Conservation (phyloP, 2,113 vertebrate species). For the Pelmatolapia mariae region DNA sequence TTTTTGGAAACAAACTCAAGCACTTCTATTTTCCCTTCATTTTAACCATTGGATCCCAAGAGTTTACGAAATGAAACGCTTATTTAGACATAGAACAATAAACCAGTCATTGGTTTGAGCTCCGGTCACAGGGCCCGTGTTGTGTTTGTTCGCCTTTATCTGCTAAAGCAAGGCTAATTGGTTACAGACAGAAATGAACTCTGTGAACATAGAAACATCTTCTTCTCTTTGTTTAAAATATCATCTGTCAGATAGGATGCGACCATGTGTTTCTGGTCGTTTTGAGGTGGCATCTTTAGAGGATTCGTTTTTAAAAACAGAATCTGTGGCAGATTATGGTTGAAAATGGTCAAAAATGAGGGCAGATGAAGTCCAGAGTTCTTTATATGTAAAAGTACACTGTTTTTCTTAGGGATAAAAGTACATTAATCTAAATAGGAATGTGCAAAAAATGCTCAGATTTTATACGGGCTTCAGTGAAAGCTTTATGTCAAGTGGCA, state of each 20-base stretch:
- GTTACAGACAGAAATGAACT: constrained; percentile 34
- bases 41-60: not conserved
- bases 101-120: constrained; percentile 20
- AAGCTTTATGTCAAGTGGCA: not conserved
- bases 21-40: constrained; percentile 6
- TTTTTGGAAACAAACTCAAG: constrained; percentile 24
- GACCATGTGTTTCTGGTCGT: not conserved
- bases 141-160: constrained; percentile 34
- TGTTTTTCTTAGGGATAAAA: not conserved
- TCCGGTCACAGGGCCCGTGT: not conserved
- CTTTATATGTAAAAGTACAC: not conserved
- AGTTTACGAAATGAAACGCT: constrained; percentile 26
- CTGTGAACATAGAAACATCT: not conserved
- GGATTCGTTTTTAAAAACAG: not conserved
- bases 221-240: not conserved
- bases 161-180: constrained; percentile 30
- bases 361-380: not conserved
- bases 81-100: constrained; percentile 40
- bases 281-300: not conserved
- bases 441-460: not conserved
- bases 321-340: not conserved
- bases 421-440: not conserved
- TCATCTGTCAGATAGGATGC: not conserved
- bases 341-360: not conserved
- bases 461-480: not conserved